A percentile compares a stretch with the other conserved stretches of the same genome.
Evolutionary conservation across 2,888 invertebrate genomes (phyloP).

Genomic region (Amiota minor): DNA sequence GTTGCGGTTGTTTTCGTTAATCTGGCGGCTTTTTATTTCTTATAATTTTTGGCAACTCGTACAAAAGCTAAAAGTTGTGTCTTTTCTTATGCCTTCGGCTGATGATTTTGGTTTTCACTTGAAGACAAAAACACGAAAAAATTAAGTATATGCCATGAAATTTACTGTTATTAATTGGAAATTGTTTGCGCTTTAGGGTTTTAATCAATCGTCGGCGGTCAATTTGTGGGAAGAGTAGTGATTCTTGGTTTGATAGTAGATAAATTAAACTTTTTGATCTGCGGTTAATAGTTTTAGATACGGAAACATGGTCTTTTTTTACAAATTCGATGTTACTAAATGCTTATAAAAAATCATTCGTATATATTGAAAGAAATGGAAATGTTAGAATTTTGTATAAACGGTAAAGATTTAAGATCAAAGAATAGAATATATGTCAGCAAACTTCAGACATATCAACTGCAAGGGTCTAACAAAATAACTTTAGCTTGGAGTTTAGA

Average conservation of each 20-base stretch:
- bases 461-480: too few species aligned
- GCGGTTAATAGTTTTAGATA: neutral
- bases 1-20: neutral
- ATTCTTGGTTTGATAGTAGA: too few species aligned
- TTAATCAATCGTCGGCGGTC: neutral
- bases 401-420: too few species aligned
- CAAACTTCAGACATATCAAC: too few species aligned
- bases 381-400: too few species aligned
- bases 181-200: neutral
- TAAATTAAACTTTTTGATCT: constrained; percentile 1
- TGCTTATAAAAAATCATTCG: too few species aligned
- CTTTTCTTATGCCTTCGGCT: neutral
- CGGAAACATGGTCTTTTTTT: too few species aligned
- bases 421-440: too few species aligned
- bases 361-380: too few species aligned
- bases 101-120: constrained; percentile 9
- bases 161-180: constrained; percentile 31
- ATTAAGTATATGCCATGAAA: neutral
- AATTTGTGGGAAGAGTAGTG: constrained; percentile 6
- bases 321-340: too few species aligned
- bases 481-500: too few species aligned
- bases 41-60: too few species aligned
- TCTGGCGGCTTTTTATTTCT: neutral
- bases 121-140: neutral
- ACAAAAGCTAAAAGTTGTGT: neutral